These are phyloP conservation scores for Magallana nippona DNA, from an alignment of 2,888 invertebrate genomes.

Conservation along the genomic window DNA sequence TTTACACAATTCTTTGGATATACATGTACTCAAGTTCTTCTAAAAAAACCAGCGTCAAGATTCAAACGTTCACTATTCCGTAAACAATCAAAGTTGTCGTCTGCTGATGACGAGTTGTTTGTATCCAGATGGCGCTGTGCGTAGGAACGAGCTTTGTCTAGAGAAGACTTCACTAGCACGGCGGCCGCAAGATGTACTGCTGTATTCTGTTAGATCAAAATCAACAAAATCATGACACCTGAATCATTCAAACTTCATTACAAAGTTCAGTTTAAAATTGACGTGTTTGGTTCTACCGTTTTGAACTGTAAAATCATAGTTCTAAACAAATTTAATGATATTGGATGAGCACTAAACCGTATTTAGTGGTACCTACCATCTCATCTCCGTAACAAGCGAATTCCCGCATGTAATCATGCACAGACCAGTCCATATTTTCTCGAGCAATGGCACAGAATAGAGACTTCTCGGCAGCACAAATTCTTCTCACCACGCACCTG, in stretches of 20 bases:
- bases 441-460: not conserved
- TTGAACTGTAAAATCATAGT: not conserved
- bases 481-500: not conserved
- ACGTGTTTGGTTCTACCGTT: too few species aligned
- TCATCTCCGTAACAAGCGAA: conserved; percentile 34
- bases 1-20: too few species aligned
- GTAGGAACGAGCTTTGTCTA: conserved; percentile 22
- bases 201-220: not conserved
- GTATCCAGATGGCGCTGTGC: not conserved
- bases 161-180: not conserved
- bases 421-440: not conserved
- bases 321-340: not conserved
- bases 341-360: too few species aligned
- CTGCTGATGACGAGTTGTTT: not conserved
- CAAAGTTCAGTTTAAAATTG: too few species aligned
- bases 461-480: not conserved
- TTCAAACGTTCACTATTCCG: not conserved
- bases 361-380: not conserved
- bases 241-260: too few species aligned
- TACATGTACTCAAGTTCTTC: too few species aligned
- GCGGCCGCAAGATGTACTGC: not conserved
- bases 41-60: not conserved
- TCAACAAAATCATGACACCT: too few species aligned
- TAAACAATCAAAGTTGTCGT: not conserved
- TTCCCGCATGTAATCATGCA: conserved; percentile 21